Percentiles rank a stretch among this genome's conserved stretches.
Evolutionary conservation across 2,888 invertebrate genomes (phyloP).

Genomic region (Limnephilus lunatus): DNA sequence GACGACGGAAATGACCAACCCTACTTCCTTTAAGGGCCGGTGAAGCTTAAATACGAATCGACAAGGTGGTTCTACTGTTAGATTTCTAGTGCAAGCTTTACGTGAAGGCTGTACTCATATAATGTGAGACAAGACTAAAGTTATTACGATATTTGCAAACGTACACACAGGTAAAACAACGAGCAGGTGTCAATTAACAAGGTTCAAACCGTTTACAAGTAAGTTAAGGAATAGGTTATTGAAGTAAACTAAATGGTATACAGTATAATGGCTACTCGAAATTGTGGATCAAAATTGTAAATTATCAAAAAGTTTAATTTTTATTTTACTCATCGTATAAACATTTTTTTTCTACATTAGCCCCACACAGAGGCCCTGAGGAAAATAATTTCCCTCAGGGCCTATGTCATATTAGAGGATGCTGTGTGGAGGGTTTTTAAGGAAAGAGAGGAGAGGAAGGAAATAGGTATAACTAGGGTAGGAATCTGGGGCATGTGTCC

Average conservation of each 20-base stretch:
- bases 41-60: constrained; percentile 32
- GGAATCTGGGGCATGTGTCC: too few relatives aligned
- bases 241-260: background rate
- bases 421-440: too few relatives aligned
- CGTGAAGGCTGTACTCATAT: background rate
- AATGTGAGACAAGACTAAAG: background rate
- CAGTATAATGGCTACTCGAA: background rate
- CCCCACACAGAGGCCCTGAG: too few relatives aligned
- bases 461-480: too few relatives aligned
- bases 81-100: background rate
- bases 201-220: background rate
- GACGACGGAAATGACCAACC: constrained; percentile 38
- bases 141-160: too few relatives aligned
- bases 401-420: too few relatives aligned
- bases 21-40: constrained; percentile 30
- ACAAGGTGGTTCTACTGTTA: background rate
- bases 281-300: background rate
- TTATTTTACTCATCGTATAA: too few relatives aligned
- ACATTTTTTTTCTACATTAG: too few relatives aligned
- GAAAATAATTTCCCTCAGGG: too few relatives aligned
- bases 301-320: background rate
- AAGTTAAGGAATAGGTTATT: background rate
- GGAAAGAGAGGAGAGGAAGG: too few relatives aligned
- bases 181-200: background rate
- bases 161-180: background rate